Evolutionary conservation across 2,888 invertebrate genomes (phyloP).

Genomic region (Eustalomyia histrio): DNA sequence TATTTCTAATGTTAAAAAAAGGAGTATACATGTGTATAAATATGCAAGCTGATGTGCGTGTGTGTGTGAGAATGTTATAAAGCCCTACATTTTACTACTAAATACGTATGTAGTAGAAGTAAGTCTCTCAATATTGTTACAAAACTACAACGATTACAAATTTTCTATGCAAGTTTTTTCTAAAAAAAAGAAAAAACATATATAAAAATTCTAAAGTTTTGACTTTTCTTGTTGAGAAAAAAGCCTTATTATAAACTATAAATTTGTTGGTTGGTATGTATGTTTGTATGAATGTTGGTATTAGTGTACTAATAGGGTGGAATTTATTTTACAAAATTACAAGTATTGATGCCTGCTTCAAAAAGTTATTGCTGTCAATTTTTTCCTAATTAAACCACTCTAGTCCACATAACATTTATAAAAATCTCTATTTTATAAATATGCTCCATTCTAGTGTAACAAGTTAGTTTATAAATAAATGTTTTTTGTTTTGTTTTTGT

Average conservation of each 20-base stretch:
- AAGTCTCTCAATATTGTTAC: conserved; percentile 43
- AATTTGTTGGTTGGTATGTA: conserved; percentile 5
- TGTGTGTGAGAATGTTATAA: conserved; percentile 9
- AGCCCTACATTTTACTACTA: conserved; percentile 33
- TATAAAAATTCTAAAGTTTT: conserved; percentile 46
- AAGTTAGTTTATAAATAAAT: conserved; percentile 46
- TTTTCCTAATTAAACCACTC: too few relatives aligned
- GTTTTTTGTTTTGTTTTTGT: too few relatives aligned
- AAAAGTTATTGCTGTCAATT: too few relatives aligned
- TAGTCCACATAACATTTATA: too few relatives aligned
- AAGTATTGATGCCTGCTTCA: too few relatives aligned
- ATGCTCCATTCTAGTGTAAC: neutral
- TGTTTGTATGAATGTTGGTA: too few relatives aligned
- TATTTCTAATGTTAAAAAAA: conserved; percentile 33
- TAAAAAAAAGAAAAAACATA: neutral
- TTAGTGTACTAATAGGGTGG: neutral
- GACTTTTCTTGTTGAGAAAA: conserved; percentile 53
- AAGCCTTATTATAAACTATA: conserved; percentile 56
- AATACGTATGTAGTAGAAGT: neutral
- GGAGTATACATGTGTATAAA: conserved; percentile 19
- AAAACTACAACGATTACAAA: conserved; percentile 49
- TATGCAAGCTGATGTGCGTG: neutral
- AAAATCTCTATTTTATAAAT: too few relatives aligned
- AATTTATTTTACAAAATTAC: neutral
- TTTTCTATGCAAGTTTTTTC: conserved; percentile 24